A percentile compares a stretch with the other conserved stretches of the same genome.
phyloP scores from a whole-genome alignment of 2,797 vertebrate genomes.

The Cyprinella venusta region DNA sequence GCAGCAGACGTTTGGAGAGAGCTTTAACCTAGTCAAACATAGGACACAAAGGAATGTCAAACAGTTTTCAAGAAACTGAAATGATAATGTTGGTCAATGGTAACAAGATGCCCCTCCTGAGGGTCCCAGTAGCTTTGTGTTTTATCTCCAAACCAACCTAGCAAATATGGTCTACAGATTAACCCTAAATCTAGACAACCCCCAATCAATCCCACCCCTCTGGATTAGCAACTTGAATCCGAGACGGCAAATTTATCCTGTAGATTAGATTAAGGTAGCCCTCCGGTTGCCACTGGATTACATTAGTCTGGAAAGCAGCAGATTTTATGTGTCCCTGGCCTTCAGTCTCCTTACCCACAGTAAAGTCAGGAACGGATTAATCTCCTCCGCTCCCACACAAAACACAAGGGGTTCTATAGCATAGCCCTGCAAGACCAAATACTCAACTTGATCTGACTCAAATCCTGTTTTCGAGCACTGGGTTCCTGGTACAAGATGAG shows the following conservation, averaged over 20 bases:
- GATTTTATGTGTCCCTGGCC: constrained; percentile 47
- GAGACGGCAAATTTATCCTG: constrained; percentile 63
- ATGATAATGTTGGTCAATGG: neutral
- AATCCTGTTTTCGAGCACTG: constrained; percentile 19
- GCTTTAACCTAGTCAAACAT: constrained; percentile 33
- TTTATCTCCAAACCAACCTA: constrained; percentile 14
- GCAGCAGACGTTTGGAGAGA: constrained; percentile 21
- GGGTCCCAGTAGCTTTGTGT: constrained; percentile 12
- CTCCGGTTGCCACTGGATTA: constrained; percentile 60
- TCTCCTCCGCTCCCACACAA: constrained; percentile 11
- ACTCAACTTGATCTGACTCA: constrained; percentile 25
- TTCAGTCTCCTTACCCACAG: constrained; percentile 23
- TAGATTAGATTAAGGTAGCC: constrained; percentile 61
- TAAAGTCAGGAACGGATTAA: constrained; percentile 8
- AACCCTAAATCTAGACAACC: constrained; percentile 27
- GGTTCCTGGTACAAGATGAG: constrained; percentile 45
- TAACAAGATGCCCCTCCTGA: constrained; percentile 1
- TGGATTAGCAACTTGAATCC: constrained; percentile 64
- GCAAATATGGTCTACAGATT: constrained; percentile 43
- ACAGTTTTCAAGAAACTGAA: constrained; percentile 1
- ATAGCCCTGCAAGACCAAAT: neutral
- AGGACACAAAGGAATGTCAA: constrained; percentile 13
- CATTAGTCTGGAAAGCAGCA: constrained; percentile 53
- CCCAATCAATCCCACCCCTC: neutral
- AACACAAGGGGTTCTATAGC: constrained; percentile 17